A percentile compares a stretch with the other conserved stretches of the same genome.
These are phyloP conservation scores for Peromyscus maniculatus DNA, from an alignment of 2,113 vertebrate species.

Conservation along the genomic window DNA sequence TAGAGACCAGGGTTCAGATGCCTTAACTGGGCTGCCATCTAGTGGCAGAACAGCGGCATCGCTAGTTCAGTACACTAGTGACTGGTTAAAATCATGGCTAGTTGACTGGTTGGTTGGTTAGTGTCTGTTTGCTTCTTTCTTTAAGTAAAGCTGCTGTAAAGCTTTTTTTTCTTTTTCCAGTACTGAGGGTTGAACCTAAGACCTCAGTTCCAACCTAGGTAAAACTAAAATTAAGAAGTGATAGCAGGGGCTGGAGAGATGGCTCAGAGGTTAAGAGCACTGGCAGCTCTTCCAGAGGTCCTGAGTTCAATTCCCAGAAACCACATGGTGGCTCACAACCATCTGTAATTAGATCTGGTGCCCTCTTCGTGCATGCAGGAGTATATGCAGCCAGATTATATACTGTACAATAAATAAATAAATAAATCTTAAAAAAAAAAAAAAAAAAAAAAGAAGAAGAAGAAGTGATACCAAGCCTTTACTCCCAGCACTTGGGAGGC, in stretches of 20 bases:
- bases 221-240: conserved; percentile 28
- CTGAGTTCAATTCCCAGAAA: no score
- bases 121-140: neutral
- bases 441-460: neutral
- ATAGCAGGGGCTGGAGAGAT: neutral
- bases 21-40: conserved; percentile 67
- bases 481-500: neutral
- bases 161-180: neutral
- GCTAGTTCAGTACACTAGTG: neutral
- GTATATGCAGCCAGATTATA: no score
- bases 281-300: no score
- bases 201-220: no score
- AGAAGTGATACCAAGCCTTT: neutral
- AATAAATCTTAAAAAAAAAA: no score
- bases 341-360: no score
- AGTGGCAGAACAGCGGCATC: conserved; percentile 66
- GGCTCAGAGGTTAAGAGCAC: no score
- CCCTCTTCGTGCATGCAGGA: no score
- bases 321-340: no score
- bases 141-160: neutral
- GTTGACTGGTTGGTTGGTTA: neutral
- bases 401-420: no score
- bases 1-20: accelerated
- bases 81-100: neutral
- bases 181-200: neutral